Conservation (phyloP, 53 echinoderm and acorn worm genomes). For the Paracentrotus lividus region DNA sequence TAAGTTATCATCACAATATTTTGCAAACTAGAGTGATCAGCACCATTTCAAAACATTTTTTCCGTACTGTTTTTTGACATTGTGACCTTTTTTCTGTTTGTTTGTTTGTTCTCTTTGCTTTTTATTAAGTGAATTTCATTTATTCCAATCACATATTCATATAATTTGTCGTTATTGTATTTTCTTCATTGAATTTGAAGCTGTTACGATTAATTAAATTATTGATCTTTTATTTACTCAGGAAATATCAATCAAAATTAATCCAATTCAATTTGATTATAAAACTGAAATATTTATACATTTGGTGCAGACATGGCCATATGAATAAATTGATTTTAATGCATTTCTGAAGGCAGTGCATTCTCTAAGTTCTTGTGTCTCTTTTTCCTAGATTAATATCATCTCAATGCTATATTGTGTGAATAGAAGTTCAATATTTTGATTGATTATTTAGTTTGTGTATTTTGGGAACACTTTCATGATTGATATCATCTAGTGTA, state of each 20-base stretch:
- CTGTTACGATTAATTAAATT: not conserved
- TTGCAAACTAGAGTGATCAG: not conserved
- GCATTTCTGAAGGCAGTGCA: no score
- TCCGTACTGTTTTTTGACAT: no score
- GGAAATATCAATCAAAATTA: not conserved
- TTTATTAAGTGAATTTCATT: not conserved
- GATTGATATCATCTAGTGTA: not conserved
- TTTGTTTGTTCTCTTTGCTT: not conserved
- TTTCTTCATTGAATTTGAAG: not conserved
- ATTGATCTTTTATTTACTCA: not conserved
- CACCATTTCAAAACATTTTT: no score
- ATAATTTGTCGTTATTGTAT: not conserved
- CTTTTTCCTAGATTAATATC: not conserved
- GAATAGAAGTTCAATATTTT: not conserved
- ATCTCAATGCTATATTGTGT: not conserved
- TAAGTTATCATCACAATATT: no score
- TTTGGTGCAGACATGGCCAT: not conserved
- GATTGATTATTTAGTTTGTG: not conserved
- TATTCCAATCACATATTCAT: not conserved
- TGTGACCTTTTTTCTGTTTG: not conserved
- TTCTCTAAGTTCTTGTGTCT: not conserved
- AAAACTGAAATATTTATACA: conserved; percentile 1
- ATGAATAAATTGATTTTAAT: not conserved
- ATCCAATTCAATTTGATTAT: not conserved
- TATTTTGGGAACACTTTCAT: not conserved